Evolutionary conservation across 2,888 invertebrate species (phyloP).

Genomic region (Blastobasis lacticolella): DNA sequence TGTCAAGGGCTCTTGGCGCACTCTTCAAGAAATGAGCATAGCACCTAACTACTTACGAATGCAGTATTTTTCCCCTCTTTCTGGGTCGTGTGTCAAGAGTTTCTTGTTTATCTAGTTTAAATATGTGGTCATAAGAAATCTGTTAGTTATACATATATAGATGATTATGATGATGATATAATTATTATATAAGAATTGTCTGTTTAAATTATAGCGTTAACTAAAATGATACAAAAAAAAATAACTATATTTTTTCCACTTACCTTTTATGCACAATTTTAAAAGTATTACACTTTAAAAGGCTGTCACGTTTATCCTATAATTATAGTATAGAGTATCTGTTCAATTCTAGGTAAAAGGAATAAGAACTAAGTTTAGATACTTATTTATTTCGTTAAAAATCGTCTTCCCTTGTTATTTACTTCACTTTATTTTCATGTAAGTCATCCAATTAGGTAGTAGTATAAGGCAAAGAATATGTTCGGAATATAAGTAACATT

Average conservation of each 20-base stretch:
- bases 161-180: no score
- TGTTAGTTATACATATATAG: no score
- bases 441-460: no score
- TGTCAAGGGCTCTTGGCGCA: conserved; percentile 8
- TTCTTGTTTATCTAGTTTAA: no score
- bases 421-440: no score
- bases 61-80: no score
- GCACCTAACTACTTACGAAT: no score
- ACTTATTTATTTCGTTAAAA: conserved; percentile 14
- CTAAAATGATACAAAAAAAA: conserved; percentile 20
- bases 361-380: no score
- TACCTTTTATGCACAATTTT: conserved; percentile 41
- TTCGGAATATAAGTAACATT: no score
- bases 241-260: conserved; percentile 26
- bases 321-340: conserved; percentile 16
- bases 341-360: conserved; percentile 16
- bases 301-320: conserved; percentile 32
- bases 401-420: conserved; percentile 26
- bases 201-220: conserved; percentile 25
- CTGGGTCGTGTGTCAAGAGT: no score
- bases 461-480: no score
- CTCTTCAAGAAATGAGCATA: background rate
- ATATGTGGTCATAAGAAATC: no score
- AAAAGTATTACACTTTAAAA: conserved; percentile 37
- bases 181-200: conserved; percentile 23